A percentile compares a stretch with the other conserved stretches of the same genome.
Evolutionary conservation across 2,113 vertebrate genomes (phyloP).

Genomic region (Calidris pugnax): DNA sequence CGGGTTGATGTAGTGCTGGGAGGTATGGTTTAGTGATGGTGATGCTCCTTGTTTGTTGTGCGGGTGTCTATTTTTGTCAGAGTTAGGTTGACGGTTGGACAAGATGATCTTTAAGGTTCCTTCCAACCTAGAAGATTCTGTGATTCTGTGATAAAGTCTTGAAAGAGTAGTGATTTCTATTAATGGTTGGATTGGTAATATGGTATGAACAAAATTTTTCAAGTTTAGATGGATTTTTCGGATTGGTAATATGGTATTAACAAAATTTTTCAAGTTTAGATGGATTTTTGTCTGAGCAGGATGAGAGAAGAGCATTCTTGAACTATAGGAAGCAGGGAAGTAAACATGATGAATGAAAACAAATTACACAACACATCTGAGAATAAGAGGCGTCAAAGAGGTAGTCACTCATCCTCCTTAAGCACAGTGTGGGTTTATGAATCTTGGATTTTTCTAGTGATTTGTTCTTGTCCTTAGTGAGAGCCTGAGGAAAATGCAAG

Average conservation of each 20-base stretch:
- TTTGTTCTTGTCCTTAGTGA: neutral
- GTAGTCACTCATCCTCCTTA: neutral
- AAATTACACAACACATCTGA: neutral
- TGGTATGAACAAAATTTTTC: neutral
- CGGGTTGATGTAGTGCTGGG: too few relatives aligned
- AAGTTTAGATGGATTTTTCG: neutral
- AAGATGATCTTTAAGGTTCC: too few relatives aligned
- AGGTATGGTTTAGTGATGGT: too few relatives aligned
- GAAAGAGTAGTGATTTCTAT: neutral
- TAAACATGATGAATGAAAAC: neutral
- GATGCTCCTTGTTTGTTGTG: too few relatives aligned
- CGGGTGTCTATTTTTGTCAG: too few relatives aligned
- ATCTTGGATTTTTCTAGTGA: neutral
- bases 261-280: neutral
- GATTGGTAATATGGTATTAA: neutral
- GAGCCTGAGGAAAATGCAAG: neutral
- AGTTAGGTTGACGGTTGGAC: too few relatives aligned
- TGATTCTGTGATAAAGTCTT: too few relatives aligned
- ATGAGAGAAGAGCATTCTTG: neutral
- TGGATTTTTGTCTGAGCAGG: neutral
- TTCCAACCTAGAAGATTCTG: too few relatives aligned
- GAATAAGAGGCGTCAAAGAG: neutral
- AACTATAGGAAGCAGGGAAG: neutral
- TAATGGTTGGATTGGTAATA: neutral
- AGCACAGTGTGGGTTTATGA: neutral